Conservation (phyloP, 23 tunicate species). For the Phallusia fumigata region DNA sequence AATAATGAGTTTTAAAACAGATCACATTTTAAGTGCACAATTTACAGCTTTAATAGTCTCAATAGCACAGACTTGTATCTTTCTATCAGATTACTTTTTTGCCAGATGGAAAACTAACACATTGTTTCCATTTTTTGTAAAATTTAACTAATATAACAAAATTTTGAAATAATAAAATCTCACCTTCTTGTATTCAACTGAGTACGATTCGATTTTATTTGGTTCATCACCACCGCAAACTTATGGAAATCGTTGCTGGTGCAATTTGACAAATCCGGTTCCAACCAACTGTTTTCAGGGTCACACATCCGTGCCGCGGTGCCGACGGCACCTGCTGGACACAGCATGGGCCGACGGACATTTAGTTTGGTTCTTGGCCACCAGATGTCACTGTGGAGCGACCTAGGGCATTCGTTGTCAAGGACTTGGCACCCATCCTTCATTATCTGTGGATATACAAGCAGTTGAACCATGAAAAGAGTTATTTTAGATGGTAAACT, state of each 20-base stretch:
- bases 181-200: slow-evolving; percentile 23
- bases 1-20: too few relatives aligned
- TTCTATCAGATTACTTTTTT: neutral
- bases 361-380: slow-evolving; percentile 54
- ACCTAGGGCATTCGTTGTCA: slow-evolving; percentile 54
- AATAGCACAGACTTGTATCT: too few relatives aligned
- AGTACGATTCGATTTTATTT: slow-evolving; percentile 11
- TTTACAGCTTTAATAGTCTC: too few relatives aligned
- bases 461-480: too few relatives aligned
- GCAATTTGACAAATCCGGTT: slow-evolving; percentile 61
- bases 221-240: slow-evolving; percentile 18
- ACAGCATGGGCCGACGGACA: slow-evolving; percentile 10
- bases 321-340: slow-evolving; percentile 63
- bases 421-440: slow-evolving; percentile 54
- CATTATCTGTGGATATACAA: slow-evolving; percentile 38
- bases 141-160: neutral
- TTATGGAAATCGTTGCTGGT: slow-evolving; percentile 30
- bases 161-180: too few relatives aligned
- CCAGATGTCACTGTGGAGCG: slow-evolving; percentile 27
- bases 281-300: slow-evolving; percentile 50
- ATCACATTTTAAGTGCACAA: too few relatives aligned
- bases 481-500: too few relatives aligned
- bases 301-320: slow-evolving; percentile 50
- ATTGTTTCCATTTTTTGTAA: too few relatives aligned
- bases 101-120: too few relatives aligned